phyloP scores from a whole-genome alignment of 2,888 invertebrate genomes.

The Mesorhabditis belari region DNA sequence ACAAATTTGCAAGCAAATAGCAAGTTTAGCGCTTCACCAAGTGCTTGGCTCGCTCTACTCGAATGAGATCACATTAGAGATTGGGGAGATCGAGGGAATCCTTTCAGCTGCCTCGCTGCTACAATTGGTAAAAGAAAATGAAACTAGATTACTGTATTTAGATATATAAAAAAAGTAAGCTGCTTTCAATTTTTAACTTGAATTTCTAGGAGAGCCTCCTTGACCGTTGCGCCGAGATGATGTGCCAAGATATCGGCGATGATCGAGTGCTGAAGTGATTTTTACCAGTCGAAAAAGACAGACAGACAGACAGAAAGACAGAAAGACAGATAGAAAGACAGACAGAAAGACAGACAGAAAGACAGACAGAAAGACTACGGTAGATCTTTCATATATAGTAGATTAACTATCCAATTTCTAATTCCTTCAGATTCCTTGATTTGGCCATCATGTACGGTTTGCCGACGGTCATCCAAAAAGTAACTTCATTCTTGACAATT shows the following conservation, averaged over 20 bases:
- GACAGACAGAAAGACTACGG: too few relatives aligned
- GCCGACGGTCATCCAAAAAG: slow-evolving; percentile 1
- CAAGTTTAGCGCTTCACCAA: slow-evolving; percentile 38
- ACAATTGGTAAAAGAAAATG: slow-evolving; percentile 16
- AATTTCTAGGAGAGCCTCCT: slow-evolving; percentile 27
- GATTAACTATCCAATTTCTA: too few relatives aligned
- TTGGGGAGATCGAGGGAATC: slow-evolving; percentile 35
- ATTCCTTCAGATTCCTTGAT: neutral
- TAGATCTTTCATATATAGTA: too few relatives aligned
- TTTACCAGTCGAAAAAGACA: slow-evolving; percentile 27
- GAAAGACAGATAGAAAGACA: slow-evolving; percentile 17
- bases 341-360: slow-evolving; percentile 18
- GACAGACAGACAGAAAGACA: slow-evolving; percentile 20
- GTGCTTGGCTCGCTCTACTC: slow-evolving; percentile 41
- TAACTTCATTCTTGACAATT: slow-evolving; percentile 10
- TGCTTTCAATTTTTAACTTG: too few relatives aligned
- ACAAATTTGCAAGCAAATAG: slow-evolving; percentile 41
- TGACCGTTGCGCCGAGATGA: slow-evolving; percentile 26
- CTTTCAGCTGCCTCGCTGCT: slow-evolving; percentile 33
- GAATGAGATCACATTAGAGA: slow-evolving; percentile 41
- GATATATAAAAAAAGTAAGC: too few relatives aligned
- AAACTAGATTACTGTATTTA: neutral
- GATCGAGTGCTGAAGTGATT: slow-evolving; percentile 21
- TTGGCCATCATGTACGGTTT: slow-evolving; percentile 1
- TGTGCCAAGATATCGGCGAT: slow-evolving; percentile 19